Evolutionary conservation across 2,797 vertebrate species (phyloP).

Genomic region (Tinamus major): DNA sequence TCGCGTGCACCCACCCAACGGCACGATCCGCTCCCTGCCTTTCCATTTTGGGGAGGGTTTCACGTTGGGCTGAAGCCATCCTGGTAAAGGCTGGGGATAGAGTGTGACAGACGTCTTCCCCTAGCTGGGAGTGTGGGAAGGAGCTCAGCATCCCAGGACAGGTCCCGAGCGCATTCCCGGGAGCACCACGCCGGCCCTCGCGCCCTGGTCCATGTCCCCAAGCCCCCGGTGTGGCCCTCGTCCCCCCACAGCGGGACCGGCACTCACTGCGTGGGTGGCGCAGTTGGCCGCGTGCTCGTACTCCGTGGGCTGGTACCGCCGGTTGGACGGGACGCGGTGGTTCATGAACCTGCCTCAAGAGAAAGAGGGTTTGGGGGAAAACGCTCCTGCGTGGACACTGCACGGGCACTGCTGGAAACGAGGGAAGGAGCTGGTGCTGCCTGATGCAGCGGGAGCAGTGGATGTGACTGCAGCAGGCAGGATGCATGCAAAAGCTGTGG

Average conservation of each 20-base stretch:
- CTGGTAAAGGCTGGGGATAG: background rate
- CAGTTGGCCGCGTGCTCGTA: conserved; percentile 95
- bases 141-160: background rate
- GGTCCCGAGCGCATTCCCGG: background rate
- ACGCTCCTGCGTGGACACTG: background rate
- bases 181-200: background rate
- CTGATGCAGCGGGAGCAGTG: no score
- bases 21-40: background rate
- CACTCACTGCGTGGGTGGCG: conserved; percentile 92
- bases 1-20: background rate
- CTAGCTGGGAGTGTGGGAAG: background rate
- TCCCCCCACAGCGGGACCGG: background rate
- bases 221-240: fast-evolving
- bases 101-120: background rate
- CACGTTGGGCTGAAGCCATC: background rate
- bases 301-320: conserved; percentile 93
- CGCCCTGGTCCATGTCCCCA: background rate
- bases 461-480: no score
- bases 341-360: conserved; percentile 90
- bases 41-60: background rate
- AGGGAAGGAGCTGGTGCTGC: no score
- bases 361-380: background rate
- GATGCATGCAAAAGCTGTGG: no score
- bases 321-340: conserved; percentile 88
- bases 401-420: background rate